Evolutionary conservation across 2,797 vertebrate species (phyloP).

Genomic region (Xyrichtys novacula): DNA sequence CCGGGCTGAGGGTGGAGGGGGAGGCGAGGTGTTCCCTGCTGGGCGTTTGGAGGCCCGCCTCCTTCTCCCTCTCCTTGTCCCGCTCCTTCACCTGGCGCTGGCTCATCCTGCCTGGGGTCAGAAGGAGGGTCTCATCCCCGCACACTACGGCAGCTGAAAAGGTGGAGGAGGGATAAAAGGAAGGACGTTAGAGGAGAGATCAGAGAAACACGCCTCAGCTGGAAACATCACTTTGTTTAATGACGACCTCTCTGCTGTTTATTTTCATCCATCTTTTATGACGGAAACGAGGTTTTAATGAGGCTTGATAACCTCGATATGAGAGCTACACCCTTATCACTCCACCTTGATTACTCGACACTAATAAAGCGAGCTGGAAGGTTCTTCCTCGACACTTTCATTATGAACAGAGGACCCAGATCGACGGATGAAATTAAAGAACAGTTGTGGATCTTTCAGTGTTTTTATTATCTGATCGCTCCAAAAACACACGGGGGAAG

Average conservation of each 20-base stretch:
- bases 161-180: constrained; percentile 1
- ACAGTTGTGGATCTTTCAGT: not conserved
- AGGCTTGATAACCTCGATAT: constrained; percentile 9
- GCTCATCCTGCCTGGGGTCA: constrained; percentile 95
- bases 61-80: constrained; percentile 87
- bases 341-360: constrained; percentile 19
- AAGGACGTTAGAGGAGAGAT: constrained; percentile 15
- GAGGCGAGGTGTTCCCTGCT: constrained; percentile 88
- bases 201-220: constrained; percentile 31
- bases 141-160: constrained; percentile 83
- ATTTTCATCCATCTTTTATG: constrained; percentile 19
- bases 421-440: not conserved
- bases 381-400: constrained; percentile 6
- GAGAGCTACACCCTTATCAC: constrained; percentile 8
- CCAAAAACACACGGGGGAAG: no score
- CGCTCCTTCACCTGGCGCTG: constrained; percentile 91
- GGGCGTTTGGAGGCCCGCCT: constrained; percentile 88
- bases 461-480: no score
- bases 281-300: constrained; percentile 26
- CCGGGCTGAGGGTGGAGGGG: constrained; percentile 89
- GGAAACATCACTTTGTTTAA: constrained; percentile 14
- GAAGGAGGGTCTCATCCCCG: constrained; percentile 88
- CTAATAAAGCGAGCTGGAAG: constrained; percentile 30
- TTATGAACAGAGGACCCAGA: not conserved
- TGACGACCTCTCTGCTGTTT: constrained; percentile 34